Evolutionary conservation across 2,888 invertebrate genomes (phyloP).

Genomic region (Ditylenchus weischeri): DNA sequence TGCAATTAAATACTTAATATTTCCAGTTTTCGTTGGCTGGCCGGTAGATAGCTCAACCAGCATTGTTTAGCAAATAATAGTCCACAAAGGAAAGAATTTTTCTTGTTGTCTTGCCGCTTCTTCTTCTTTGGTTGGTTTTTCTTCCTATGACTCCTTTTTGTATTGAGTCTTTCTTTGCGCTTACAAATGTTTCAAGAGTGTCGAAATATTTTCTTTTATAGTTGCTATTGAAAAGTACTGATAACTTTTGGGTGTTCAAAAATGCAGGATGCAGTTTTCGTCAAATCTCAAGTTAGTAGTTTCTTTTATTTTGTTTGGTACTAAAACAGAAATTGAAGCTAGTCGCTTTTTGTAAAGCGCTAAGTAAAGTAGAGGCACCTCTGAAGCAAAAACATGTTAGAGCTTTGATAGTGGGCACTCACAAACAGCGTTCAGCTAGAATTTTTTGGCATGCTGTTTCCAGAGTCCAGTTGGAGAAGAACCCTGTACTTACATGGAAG

Average conservation of each 20-base stretch:
- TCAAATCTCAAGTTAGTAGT: slow-evolving; percentile 14
- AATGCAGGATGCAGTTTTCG: slow-evolving; percentile 24
- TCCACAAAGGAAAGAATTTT: no score
- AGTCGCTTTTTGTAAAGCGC: slow-evolving; percentile 85
- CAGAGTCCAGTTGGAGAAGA: slow-evolving; percentile 79
- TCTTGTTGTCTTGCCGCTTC: no score
- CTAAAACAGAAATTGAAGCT: slow-evolving; percentile 64
- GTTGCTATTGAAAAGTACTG: no score
- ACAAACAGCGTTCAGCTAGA: slow-evolving; percentile 62
- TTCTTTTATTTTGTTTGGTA: neutral
- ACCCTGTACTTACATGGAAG: slow-evolving; percentile 96
- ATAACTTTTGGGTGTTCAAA: neutral
- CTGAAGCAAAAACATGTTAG: slow-evolving; percentile 98
- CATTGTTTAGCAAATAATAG: no score
- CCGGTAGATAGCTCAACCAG: no score
- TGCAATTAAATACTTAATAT: no score
- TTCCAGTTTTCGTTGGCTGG: no score
- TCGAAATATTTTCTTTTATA: no score
- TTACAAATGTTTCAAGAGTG: no score
- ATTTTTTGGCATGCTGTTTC: slow-evolving; percentile 80
- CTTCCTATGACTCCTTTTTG: no score
- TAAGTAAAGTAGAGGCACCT: slow-evolving; percentile 84
- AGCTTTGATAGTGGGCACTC: slow-evolving; percentile 63
- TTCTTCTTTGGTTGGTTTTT: no score
- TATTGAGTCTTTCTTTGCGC: no score